Conservation (phyloP, 2,113 vertebrate genomes). For the Channa argus region DNA sequence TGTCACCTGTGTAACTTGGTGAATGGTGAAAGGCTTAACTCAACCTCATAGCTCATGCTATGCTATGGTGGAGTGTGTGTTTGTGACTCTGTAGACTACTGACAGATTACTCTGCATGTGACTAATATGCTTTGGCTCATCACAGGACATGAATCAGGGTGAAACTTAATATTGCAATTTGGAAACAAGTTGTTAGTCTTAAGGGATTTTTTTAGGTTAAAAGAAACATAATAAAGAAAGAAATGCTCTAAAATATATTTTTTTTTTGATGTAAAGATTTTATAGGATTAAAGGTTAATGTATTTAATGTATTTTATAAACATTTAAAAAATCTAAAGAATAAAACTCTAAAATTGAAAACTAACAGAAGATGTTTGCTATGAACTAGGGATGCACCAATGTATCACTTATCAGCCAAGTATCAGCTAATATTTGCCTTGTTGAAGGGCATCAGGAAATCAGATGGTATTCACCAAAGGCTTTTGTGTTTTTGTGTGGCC, state of each 20-base stretch:
- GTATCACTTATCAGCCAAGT: no score
- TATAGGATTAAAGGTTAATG: no score
- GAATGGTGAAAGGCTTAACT: conserved; percentile 44
- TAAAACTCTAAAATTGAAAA: no score
- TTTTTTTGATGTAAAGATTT: neutral
- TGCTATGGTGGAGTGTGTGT: conserved; percentile 2
- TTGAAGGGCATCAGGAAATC: no score
- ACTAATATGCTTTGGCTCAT: conserved; percentile 24
- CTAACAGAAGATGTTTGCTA: no score
- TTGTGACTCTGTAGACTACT: conserved; percentile 2
- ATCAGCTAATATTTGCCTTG: no score
- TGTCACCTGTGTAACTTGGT: conserved; percentile 4
- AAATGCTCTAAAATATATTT: neutral
- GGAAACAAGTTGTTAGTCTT: neutral
- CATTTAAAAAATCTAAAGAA: no score
- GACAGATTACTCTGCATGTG: conserved; percentile 19
- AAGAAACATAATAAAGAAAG: neutral
- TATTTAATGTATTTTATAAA: no score
- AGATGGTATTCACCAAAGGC: no score
- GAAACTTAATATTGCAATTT: neutral
- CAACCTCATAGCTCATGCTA: conserved; percentile 32
- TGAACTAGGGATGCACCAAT: no score
- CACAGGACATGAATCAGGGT: neutral
- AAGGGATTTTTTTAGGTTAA: neutral
- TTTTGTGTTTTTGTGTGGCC: no score